These are phyloP conservation scores for Oscheius onirici DNA, from an alignment of 2,888 invertebrate genomes.

Conservation along the genomic window DNA sequence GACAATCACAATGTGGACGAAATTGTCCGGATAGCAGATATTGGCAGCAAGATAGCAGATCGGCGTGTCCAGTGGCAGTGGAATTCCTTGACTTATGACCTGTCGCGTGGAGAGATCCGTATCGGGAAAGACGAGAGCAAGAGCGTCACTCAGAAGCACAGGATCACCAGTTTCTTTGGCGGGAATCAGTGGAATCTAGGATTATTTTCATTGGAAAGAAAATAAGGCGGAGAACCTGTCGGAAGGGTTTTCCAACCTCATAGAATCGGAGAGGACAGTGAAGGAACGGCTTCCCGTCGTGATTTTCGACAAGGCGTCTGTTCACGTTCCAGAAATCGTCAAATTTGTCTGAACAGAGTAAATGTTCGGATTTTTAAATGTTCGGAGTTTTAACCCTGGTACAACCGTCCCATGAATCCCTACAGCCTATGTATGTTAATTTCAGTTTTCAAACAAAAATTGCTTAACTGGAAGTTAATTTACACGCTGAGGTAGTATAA, in stretches of 20 bases:
- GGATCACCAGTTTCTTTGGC: slow-evolving; percentile 16
- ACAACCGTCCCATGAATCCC: too few species aligned
- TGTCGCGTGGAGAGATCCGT: slow-evolving; percentile 11
- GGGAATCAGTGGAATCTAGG: slow-evolving; percentile 12
- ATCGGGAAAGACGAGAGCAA: slow-evolving; percentile 12
- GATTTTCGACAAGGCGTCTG: slow-evolving; percentile 87
- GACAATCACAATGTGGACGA: slow-evolving; percentile 80
- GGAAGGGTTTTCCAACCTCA: slow-evolving; percentile 45
- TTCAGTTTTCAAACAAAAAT: too few species aligned
- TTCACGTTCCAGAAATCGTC: slow-evolving; percentile 99
- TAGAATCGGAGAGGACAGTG: slow-evolving; percentile 86
- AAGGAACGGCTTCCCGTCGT: slow-evolving; percentile 83
- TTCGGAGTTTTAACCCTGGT: too few species aligned
- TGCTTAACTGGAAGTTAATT: too few species aligned
- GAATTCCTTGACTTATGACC: slow-evolving; percentile 85
- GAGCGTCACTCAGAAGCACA: slow-evolving; percentile 4
- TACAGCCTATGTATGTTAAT: too few species aligned
- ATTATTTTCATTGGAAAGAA: not conserved
- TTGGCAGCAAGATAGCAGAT: slow-evolving; percentile 97
- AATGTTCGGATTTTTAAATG: too few species aligned
- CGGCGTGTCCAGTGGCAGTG: slow-evolving; percentile 86
- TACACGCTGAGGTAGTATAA: too few species aligned
- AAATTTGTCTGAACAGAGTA: slow-evolving; percentile 90
- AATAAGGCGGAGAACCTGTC: slow-evolving; percentile 39
- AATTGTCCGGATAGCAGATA: slow-evolving; percentile 97